Percentiles rank a stretch among this genome's conserved stretches.
These are phyloP conservation scores for Clivina fossor DNA, from an alignment of 2,888 invertebrate genomes.

Conservation along the genomic window DNA sequence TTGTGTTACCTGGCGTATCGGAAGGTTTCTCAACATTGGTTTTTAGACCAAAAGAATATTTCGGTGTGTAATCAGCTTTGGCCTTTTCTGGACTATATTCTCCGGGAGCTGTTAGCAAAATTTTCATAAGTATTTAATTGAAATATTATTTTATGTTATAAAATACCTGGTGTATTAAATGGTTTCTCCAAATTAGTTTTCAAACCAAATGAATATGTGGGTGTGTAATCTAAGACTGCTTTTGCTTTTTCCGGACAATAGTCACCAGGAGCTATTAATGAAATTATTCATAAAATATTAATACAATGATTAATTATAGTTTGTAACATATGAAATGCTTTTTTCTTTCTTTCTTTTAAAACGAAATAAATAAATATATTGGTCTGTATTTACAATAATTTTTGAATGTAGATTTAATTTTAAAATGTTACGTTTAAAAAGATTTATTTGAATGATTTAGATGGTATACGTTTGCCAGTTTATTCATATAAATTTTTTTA, in stretches of 20 bases:
- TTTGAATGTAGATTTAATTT: too few relatives aligned
- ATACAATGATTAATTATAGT: slow-evolving; percentile 11
- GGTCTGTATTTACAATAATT: too few relatives aligned
- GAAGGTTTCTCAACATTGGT: slow-evolving; percentile 62
- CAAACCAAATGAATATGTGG: slow-evolving; percentile 63
- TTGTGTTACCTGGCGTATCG: slow-evolving; percentile 64
- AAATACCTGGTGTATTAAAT: slow-evolving; percentile 59
- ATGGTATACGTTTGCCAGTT: too few relatives aligned
- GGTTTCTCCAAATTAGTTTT: slow-evolving; percentile 58
- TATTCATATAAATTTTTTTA: too few relatives aligned
- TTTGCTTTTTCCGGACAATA: slow-evolving; percentile 54
- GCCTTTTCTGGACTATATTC: slow-evolving; percentile 82
- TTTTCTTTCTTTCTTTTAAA: slow-evolving; percentile 63
- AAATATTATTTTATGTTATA: slow-evolving; percentile 47
- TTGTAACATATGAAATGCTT: slow-evolving; percentile 48
- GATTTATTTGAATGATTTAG: too few relatives aligned
- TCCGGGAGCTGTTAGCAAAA: slow-evolving; percentile 82
- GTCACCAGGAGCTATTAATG: slow-evolving; percentile 47
- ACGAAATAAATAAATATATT: slow-evolving; percentile 72
- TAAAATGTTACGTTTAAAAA: too few relatives aligned
- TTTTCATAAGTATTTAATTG: slow-evolving; percentile 65
- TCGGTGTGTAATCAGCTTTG: slow-evolving; percentile 64
- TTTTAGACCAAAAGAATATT: slow-evolving; percentile 73
- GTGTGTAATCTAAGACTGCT: slow-evolving; percentile 61
- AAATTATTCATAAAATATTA: slow-evolving; percentile 34